phyloP scores from a whole-genome alignment of 2,888 invertebrate species.

The Drosophila macrothrix region DNA sequence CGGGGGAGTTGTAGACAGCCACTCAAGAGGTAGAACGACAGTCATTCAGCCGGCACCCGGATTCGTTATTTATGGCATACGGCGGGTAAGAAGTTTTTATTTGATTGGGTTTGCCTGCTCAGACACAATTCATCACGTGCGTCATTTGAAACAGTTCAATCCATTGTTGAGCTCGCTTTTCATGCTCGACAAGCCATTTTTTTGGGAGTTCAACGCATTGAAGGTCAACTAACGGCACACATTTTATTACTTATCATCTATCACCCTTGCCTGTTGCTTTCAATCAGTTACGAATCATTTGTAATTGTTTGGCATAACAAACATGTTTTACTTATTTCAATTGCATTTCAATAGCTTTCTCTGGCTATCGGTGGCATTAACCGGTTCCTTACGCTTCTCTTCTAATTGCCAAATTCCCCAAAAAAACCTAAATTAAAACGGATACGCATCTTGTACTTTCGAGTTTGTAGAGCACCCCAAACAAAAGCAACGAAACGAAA shows the following conservation, averaged over 20 bases:
- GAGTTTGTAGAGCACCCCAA: conserved; percentile 50
- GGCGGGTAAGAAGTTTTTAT: conserved; percentile 32
- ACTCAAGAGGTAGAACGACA: conserved; percentile 37
- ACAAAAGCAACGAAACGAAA: conserved; percentile 15
- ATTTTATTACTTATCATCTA: conserved; percentile 22
- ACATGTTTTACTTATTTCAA: conserved; percentile 27
- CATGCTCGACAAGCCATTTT: conserved; percentile 1
- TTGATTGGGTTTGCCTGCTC: conserved; percentile 39
- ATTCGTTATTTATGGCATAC: conserved; percentile 77
- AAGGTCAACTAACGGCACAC: conserved; percentile 48
- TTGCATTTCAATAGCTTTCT: conserved; percentile 46
- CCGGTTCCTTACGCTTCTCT: conserved; percentile 53
- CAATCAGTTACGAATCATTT: conserved; percentile 20
- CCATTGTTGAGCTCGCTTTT: conserved; percentile 28
- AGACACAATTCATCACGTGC: conserved; percentile 76
- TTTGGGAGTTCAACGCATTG: conserved; percentile 20
- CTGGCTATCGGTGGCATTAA: conserved; percentile 39
- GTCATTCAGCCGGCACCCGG: conserved; percentile 65
- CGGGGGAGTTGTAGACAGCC: conserved; percentile 20
- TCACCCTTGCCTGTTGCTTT: conserved; percentile 7
- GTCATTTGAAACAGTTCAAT: conserved; percentile 78
- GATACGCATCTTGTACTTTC: conserved; percentile 74
- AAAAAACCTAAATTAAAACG: conserved; percentile 49
- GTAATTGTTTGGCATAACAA: conserved; percentile 17
- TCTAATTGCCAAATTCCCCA: conserved; percentile 58